phyloP scores from a whole-genome alignment of 1,140 invertebrate genomes.

The Cherax quadricarinatus region DNA sequence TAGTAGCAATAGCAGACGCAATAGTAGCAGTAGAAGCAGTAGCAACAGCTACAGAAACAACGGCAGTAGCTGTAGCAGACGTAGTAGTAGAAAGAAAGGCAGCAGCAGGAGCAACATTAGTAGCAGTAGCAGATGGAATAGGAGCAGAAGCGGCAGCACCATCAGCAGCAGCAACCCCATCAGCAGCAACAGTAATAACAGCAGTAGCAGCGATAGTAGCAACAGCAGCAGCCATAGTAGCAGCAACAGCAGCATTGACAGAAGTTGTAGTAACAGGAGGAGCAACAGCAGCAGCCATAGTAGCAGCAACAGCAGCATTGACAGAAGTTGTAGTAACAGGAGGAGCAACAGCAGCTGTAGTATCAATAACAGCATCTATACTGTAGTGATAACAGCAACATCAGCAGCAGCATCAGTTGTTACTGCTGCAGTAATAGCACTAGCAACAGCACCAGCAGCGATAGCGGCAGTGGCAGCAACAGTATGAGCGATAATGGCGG shows the following conservation, averaged over 20 bases:
- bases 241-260: too few species aligned
- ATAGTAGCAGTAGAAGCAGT: neutral
- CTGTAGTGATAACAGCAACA: neutral
- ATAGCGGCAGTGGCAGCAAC: conserved; percentile 4
- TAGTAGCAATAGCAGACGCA: neutral
- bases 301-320: neutral
- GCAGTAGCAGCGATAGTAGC: too few species aligned
- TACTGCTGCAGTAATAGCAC: neutral
- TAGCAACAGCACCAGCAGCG: neutral
- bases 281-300: conserved; percentile 7
- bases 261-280: too few species aligned
- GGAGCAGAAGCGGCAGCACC: neutral
- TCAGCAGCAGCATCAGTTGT: neutral
- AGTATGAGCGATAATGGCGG: neutral
- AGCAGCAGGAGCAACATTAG: neutral
- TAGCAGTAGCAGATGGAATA: conserved; percentile 18
- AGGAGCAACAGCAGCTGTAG: conserved; percentile 11
- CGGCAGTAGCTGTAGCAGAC: too few species aligned
- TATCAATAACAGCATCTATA: neutral
- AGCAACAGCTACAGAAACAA: neutral
- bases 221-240: too few species aligned
- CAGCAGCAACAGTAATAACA: too few species aligned
- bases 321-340: too few species aligned
- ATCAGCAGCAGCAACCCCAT: neutral
- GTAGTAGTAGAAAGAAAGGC: too few species aligned